Evolutionary conservation across 2,113 vertebrate genomes (phyloP).

Genomic region (Glaucomys volans): DNA sequence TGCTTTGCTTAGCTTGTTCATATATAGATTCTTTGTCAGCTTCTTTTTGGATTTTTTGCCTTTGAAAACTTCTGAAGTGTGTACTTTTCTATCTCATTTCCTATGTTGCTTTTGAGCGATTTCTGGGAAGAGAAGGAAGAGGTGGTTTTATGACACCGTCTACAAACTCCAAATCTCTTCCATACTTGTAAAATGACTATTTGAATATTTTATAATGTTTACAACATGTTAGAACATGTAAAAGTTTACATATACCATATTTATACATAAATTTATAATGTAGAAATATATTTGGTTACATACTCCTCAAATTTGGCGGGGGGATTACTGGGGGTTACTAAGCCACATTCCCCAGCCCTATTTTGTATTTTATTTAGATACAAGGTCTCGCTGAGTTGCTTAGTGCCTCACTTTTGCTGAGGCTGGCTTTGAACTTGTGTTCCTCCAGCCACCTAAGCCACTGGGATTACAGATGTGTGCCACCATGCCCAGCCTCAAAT

Average conservation of each 20-base stretch:
- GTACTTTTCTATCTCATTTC: neutral
- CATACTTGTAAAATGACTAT: neutral
- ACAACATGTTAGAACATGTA: neutral
- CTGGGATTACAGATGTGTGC: too few species aligned
- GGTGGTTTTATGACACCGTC: neutral
- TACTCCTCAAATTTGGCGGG: neutral
- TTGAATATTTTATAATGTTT: slow-evolving; percentile 4
- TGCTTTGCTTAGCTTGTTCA: neutral
- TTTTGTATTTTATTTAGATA: too few species aligned
- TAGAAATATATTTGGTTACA: neutral
- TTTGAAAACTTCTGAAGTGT: neutral
- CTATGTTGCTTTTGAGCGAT: neutral
- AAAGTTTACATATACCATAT: neutral
- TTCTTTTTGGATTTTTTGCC: slow-evolving; percentile 2
- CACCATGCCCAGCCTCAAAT: neutral
- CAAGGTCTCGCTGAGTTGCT: too few species aligned
- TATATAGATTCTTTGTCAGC: neutral
- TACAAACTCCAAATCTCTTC: neutral
- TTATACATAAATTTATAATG: neutral
- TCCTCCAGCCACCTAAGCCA: too few species aligned
- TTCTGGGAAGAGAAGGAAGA: neutral
- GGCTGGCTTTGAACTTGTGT: too few species aligned
- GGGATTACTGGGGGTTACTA: too few species aligned
- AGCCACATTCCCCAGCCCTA: too few species aligned
- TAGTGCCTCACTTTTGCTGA: too few species aligned